Percentiles rank a stretch among this genome's conserved stretches.
Evolutionary conservation across 2,797 vertebrate species (phyloP).

Genomic region (Leptodactylus fallax): DNA sequence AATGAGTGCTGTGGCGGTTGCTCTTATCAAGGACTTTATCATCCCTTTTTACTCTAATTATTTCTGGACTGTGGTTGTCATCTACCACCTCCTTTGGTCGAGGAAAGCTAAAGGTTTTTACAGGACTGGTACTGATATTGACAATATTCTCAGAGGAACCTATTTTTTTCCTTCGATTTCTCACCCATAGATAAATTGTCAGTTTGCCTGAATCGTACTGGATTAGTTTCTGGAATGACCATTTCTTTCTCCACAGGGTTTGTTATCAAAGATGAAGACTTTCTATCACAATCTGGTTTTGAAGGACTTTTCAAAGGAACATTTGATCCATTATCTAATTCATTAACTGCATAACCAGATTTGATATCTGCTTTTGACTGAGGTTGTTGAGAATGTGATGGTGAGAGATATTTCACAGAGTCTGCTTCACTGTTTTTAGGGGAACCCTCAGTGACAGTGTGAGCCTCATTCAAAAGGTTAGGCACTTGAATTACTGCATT

Average conservation of each 20-base stretch:
- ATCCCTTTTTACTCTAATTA: constrained; percentile 29
- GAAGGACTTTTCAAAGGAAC: neutral
- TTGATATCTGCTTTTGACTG: neutral
- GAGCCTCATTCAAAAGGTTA: constrained; percentile 53
- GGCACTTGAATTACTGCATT: neutral
- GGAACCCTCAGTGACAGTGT: constrained; percentile 38
- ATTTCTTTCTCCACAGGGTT: neutral
- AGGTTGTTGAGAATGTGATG: neutral
- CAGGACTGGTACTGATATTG: constrained; percentile 41
- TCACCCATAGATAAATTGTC: constrained; percentile 45
- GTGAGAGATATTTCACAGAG: neutral
- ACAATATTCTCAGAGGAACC: constrained; percentile 50
- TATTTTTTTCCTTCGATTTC: neutral
- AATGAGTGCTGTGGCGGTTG: constrained; percentile 49
- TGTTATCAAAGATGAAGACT: neutral
- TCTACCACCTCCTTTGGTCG: constrained; percentile 32
- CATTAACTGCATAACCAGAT: neutral
- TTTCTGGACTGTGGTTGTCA: constrained; percentile 18
- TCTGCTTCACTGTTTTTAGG: constrained; percentile 17
- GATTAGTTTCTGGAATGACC: neutral
- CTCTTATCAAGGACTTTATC: constrained; percentile 15
- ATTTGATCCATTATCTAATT: neutral
- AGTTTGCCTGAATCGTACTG: constrained; percentile 38
- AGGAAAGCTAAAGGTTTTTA: constrained; percentile 30
- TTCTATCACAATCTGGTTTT: neutral